Evolutionary conservation across 92 coral and sea anemone genomes (phyloP), one percentile per base, ranked within the genome.

Genomic region (Hydrozoanthus gracilis): DNA sequence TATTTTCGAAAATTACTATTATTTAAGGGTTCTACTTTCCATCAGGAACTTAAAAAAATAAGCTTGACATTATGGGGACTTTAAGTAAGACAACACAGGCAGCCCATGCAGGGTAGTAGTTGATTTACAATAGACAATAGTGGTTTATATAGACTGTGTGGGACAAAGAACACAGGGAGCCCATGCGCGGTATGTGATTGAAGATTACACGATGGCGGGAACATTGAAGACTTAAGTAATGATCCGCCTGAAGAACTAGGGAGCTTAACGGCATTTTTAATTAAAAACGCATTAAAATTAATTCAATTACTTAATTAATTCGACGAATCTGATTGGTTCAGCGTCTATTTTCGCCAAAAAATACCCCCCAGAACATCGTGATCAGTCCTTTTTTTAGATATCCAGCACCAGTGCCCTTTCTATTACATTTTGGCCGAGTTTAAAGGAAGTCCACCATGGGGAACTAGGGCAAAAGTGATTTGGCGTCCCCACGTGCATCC

Each of bases 361-460:
- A 71, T 44, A 35, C 51, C 18, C n/a, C 7, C 27, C 8, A 71
- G 35, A 71, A 69, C 15, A 45, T 17, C 74, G 4, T 71, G 51
- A 9, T 15, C 51, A 44, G 51, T 11, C 76, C 4, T 11, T 27
- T 70, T 71, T 71, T 3, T 9, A 9, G 49, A 44, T 71, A 5
- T 71, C 50, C 3, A 71, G 76, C 5, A 3, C 49, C 76, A 71
- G 76, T 44, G 76, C 76, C 4, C 51, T 5, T 71, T 71, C 48
- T 71, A 2, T 17, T 49, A 44, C 17, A 71, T 71, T 71, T 71
- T 71, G 76, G 17, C 76, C 17, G 14, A 71, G 76, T 71, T 71
- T 71, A 44, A 71, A 71, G 51, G 44, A 71, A 71, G 44, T 71
- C 76, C 76, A 71, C 51, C 76, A 49, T 71, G 76, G 49, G 76